Evolutionary conservation across 1,140 invertebrate species (phyloP).

Genomic region (Papilio dardanus): DNA sequence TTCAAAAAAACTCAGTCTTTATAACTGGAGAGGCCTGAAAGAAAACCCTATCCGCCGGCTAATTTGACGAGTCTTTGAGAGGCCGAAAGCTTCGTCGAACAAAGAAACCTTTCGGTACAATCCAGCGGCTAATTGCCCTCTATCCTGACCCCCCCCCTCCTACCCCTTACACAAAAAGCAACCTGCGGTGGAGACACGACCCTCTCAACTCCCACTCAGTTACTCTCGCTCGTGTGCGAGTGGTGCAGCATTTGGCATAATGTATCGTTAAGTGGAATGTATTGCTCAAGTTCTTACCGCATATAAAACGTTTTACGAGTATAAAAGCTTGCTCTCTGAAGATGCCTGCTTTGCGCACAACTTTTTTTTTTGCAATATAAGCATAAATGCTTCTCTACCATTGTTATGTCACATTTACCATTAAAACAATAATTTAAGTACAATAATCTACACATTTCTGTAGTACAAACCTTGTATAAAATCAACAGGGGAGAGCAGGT

Average conservation of each 20-base stretch:
- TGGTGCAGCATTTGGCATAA: background rate
- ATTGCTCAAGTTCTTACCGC: background rate
- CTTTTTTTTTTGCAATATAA: too few species aligned
- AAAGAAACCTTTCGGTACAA: constrained; percentile 15
- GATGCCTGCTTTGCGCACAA: background rate
- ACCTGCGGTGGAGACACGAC: background rate
- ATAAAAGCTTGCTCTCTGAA: background rate
- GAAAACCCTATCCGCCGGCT: background rate
- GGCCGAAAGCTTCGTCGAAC: background rate
- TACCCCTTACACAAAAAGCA: background rate
- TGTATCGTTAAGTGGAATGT: background rate
- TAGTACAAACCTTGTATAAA: too few species aligned
- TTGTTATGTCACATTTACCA: too few species aligned
- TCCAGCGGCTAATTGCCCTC: constrained; percentile 31
- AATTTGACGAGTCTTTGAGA: constrained; percentile 27
- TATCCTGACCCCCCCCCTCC: background rate
- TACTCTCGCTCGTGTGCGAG: background rate
- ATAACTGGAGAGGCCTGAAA: background rate
- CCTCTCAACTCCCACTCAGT: background rate
- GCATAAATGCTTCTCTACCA: too few species aligned
- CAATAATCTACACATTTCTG: too few species aligned
- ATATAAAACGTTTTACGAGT: too few species aligned
- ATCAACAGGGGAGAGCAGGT: too few species aligned
- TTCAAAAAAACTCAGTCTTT: background rate
- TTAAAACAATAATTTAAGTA: too few species aligned